Percentiles rank a stretch among this genome's conserved stretches.
phyloP scores from a whole-genome alignment of 2,888 invertebrate species.

The Pachydiplax longipennis region DNA sequence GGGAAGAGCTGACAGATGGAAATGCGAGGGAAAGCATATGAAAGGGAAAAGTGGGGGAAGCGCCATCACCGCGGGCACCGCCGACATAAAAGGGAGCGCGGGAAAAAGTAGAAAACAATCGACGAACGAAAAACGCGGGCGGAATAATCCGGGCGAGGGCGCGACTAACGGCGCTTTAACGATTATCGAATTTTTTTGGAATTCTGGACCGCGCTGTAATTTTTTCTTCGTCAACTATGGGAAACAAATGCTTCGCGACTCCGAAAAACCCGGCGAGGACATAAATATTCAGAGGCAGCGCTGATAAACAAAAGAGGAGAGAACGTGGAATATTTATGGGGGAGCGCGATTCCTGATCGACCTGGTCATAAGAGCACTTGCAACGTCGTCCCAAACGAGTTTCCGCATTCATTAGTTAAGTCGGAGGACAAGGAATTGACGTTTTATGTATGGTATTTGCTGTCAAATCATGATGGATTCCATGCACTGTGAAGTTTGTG shows the following conservation, averaged over 20 bases:
- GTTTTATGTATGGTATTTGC: too few species aligned
- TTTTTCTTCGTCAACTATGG: background rate
- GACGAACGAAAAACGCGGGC: background rate
- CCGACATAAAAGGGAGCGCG: background rate
- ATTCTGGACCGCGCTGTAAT: background rate
- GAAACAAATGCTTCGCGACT: background rate
- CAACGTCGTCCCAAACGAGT: background rate
- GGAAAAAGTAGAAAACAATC: background rate
- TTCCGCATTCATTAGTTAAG: background rate
- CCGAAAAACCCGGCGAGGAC: background rate
- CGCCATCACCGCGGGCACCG: background rate
- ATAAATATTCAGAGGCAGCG: background rate
- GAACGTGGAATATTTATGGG: background rate
- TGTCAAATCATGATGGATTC: too few species aligned
- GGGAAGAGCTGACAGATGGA: too few species aligned
- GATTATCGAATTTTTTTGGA: background rate
- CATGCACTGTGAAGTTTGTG: too few species aligned
- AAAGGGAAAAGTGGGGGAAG: too few species aligned
- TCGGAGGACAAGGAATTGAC: background rate
- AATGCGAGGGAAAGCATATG: too few species aligned
- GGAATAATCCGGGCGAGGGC: background rate
- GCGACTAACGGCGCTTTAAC: background rate
- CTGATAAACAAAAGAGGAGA: background rate
- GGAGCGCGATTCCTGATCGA: background rate
- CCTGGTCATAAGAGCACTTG: background rate